These are phyloP conservation scores for Stratiomys singularior DNA, from an alignment of 2,888 invertebrate species.

Conservation along the genomic window DNA sequence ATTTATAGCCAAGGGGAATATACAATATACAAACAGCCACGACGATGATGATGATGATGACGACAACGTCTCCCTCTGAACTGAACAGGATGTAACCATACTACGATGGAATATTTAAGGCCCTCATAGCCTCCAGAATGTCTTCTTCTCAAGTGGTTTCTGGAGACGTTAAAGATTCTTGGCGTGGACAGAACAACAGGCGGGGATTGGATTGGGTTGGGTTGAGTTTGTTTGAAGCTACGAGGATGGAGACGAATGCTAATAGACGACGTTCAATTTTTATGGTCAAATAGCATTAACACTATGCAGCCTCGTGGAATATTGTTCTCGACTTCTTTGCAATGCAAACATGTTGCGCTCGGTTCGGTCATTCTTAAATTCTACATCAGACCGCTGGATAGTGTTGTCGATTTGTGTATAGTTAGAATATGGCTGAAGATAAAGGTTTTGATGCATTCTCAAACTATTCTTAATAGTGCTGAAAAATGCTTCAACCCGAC, in stretches of 20 bases:
- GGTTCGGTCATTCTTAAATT: neutral
- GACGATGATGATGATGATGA: neutral
- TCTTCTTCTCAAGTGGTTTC: conserved; percentile 17
- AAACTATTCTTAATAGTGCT: too few relatives aligned
- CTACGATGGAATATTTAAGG: conserved; percentile 38
- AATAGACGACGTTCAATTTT: conserved; percentile 30
- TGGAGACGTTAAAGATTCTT: neutral
- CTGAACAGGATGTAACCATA: conserved; percentile 28
- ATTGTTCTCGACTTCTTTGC: neutral
- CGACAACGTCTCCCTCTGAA: conserved; percentile 29
- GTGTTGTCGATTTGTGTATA: too few relatives aligned
- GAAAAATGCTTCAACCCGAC: too few relatives aligned
- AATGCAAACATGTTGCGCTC: neutral
- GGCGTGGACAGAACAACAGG: neutral
- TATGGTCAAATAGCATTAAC: conserved; percentile 27
- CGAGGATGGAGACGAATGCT: conserved; percentile 3
- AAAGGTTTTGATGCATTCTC: too few relatives aligned
- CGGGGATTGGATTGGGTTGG: neutral
- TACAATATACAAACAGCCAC: neutral
- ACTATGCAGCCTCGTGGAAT: neutral
- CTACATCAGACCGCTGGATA: too few relatives aligned
- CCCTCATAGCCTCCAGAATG: conserved; percentile 38
- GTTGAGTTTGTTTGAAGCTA: neutral
- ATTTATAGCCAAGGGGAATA: conserved; percentile 27
- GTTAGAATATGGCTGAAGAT: too few relatives aligned